Conservation (phyloP, 1,140 invertebrate species). For the honey bee (Apis mellifera) region DNA sequence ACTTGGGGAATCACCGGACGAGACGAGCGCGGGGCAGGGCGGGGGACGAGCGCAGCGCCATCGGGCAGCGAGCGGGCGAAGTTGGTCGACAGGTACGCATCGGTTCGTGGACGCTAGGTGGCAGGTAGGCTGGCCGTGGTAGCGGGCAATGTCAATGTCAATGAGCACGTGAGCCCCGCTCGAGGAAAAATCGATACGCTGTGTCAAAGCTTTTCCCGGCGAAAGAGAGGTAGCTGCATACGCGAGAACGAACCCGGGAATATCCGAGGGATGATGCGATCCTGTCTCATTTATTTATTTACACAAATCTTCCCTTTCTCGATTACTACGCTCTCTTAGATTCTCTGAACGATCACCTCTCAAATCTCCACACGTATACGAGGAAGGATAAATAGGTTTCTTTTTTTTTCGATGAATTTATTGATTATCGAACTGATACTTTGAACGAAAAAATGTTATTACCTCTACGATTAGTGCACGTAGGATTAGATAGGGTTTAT, state of each 20-base stretch:
- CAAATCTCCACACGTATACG: too few relatives aligned
- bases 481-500: not conserved
- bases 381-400: too few relatives aligned
- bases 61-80: conserved; percentile 53
- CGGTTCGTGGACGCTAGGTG: conserved; percentile 74
- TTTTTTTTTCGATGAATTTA: not conserved
- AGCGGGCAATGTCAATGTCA: conserved; percentile 81
- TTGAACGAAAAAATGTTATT: not conserved
- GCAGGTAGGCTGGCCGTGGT: conserved; percentile 58
- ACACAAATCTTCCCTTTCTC: not conserved
- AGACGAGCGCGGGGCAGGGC: not conserved
- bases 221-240: conserved; percentile 46
- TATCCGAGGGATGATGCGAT: conserved; percentile 3
- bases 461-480: not conserved
- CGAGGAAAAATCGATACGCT: conserved; percentile 78
- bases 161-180: conserved; percentile 77
- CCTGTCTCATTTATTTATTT: not conserved
- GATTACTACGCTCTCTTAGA: too few relatives aligned
- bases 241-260: conserved; percentile 32
- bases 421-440: not conserved
- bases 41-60: conserved; percentile 55
- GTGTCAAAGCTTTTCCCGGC: conserved; percentile 71
- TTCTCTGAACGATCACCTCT: too few relatives aligned
- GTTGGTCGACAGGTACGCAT: conserved; percentile 51
- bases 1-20: conserved; percentile 1